Base-by-base conservation (phyloP, 2,797 vertebrate genomes). In the Sciaenops ocellatus region DNA sequence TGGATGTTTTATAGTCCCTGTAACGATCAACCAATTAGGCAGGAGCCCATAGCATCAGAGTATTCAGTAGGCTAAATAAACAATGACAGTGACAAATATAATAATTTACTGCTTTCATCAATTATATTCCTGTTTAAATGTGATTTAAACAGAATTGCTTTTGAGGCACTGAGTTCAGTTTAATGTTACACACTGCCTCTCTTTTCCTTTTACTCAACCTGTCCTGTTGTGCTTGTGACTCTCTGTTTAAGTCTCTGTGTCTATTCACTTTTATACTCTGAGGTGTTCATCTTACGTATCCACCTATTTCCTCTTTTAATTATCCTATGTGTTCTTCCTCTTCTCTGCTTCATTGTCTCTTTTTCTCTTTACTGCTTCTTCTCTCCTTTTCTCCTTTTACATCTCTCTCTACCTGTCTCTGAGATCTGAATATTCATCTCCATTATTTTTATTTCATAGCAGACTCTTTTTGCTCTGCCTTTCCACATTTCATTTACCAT, bases 381-480 rank as follows among this genome's bases (percentile, higher is more conserved):
- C 12, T 6, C 4, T 51, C 54, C n/a, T 13, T 4, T 51, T 50
- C 30, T 57, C 50, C 17, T 56, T 68, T 65, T 16, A 26, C 26
- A 20, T 52, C 13, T 50, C 55, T 71, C 51, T 41, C 34, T 26
- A 0, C 16, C 54, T 30, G 0, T 60, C 34, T 51, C 55, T 70
- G 68, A 78, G 79, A 71, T 80, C 84, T 78, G 71, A 50, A 17
- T 66, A 67, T 84, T 78, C 42, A 0, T 78, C 67, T 75, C 61
- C 55, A 65, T 85, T 69, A 79, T 34, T 18, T 44, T n/a, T 50
- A 55, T 28, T 69, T 48, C 2, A 3, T n/a, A 44, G 65, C 61
- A 22, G 1, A 3, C 41, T 60, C 12, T 68, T 6, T 66, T n/a
- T 18, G 3, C 47, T 62, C 34, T 57, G 20, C 47, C n/a, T 61